Conservation (phyloP, 2,113 vertebrate species). For the Gallinago undulata region DNA sequence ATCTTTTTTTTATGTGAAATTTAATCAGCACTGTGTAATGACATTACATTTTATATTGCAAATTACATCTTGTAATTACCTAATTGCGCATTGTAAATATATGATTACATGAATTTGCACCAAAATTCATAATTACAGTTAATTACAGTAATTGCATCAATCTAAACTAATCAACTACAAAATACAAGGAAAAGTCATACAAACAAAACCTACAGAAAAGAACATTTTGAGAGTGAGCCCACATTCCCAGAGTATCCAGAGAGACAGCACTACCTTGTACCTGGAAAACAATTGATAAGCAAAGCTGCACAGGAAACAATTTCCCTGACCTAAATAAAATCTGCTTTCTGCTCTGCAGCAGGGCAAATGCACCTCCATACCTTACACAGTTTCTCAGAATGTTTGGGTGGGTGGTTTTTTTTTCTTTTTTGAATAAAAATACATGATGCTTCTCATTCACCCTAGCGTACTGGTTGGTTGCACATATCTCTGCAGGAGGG, state of each 20-base stretch:
- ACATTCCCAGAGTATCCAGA: background rate
- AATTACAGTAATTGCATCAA: conserved; percentile 72
- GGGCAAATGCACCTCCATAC: background rate
- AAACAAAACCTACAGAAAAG: conserved; percentile 48
- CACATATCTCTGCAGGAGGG: background rate
- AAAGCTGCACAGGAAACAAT: background rate
- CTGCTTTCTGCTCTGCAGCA: background rate
- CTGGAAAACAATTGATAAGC: background rate
- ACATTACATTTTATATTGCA: conserved; percentile 56
- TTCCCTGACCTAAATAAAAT: background rate
- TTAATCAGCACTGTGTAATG: conserved; percentile 53
- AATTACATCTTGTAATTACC: conserved; percentile 72
- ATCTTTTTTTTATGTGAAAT: conserved; percentile 33
- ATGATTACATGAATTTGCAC: conserved; percentile 67
- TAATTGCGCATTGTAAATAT: conserved; percentile 74
- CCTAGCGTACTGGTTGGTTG: rapidly evolving
- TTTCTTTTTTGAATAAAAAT: background rate
- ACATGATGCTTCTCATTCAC: background rate
- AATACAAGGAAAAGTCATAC: conserved; percentile 52
- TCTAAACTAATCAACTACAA: conserved; percentile 62
- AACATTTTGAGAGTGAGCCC: background rate
- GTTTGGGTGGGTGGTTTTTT: background rate
- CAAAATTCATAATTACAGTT: conserved; percentile 74
- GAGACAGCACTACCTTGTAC: background rate
- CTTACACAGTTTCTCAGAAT: background rate